Conservation (phyloP, 2,113 vertebrate genomes). For the Cheirogaleus medius region DNA sequence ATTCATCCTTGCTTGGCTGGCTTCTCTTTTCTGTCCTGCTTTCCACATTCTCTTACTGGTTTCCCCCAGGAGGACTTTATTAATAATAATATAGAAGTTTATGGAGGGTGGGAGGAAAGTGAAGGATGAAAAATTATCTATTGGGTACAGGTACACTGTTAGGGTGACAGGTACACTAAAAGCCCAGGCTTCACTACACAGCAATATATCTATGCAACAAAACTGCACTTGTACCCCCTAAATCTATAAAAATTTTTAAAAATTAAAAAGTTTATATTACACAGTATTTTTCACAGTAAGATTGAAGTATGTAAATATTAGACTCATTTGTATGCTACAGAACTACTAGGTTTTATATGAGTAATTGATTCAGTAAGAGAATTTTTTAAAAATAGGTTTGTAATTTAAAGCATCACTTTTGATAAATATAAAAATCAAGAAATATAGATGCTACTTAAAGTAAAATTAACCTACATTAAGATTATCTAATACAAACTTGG, state of each 20-base stretch:
- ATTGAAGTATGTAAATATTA: neutral
- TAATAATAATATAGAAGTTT: neutral
- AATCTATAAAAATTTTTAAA: too few species aligned
- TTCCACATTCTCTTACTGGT: neutral
- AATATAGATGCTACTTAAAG: neutral
- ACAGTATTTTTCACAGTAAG: neutral
- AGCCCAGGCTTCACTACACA: too few species aligned
- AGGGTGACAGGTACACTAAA: too few species aligned
- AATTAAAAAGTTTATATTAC: neutral
- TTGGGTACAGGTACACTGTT: too few species aligned
- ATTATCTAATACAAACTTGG: neutral
- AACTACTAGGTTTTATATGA: neutral
- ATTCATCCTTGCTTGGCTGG: neutral
- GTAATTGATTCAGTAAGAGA: neutral
- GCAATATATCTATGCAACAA: too few species aligned
- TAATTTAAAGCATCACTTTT: conserved; percentile 17
- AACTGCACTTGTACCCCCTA: too few species aligned
- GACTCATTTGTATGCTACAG: neutral
- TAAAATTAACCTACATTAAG: conserved; percentile 11
- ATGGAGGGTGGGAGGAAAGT: neutral
- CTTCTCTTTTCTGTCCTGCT: neutral
- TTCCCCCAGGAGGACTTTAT: neutral
- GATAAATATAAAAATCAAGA: conserved; percentile 14
- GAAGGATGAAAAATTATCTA: too few species aligned
- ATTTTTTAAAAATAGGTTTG: neutral